These are phyloP conservation scores for Aricia artaxerxes DNA, from an alignment of 2,888 invertebrate genomes.

Conservation along the genomic window DNA sequence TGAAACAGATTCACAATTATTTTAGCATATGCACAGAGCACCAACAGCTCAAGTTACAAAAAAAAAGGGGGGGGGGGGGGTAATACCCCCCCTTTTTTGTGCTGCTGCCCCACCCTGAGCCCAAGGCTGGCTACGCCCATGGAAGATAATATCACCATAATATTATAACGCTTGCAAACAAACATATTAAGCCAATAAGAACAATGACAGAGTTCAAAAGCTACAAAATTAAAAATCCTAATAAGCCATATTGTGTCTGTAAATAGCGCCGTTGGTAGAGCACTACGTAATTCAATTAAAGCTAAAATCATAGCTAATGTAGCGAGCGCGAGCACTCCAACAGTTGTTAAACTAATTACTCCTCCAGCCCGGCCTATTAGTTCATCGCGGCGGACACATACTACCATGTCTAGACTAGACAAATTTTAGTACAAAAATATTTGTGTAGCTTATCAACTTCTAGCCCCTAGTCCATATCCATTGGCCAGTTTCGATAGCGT, in stretches of 20 bases:
- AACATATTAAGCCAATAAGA: not conserved
- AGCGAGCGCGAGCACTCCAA: slow-evolving; percentile 31
- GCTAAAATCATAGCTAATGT: slow-evolving; percentile 37
- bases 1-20: no score
- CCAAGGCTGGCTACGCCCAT: no score
- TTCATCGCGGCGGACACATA: not conserved
- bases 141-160: no score
- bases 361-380: slow-evolving; percentile 12
- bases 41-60: no score
- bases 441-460: no score
- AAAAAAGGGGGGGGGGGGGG: no score
- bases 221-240: not conserved
- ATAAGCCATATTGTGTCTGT: not conserved
- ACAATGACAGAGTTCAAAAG: not conserved
- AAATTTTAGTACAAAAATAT: not conserved
- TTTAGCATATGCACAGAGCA: no score
- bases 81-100: no score
- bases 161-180: no score
- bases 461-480: no score
- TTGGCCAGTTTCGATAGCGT: no score
- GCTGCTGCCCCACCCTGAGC: no score
- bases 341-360: slow-evolving; percentile 21
- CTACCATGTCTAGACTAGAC: slow-evolving; percentile 9
- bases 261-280: not conserved
- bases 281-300: slow-evolving; percentile 37